Conservation (phyloP, 30 jellyfish, hydroid and myxozoan genomes). For the Hydra vulgaris region DNA sequence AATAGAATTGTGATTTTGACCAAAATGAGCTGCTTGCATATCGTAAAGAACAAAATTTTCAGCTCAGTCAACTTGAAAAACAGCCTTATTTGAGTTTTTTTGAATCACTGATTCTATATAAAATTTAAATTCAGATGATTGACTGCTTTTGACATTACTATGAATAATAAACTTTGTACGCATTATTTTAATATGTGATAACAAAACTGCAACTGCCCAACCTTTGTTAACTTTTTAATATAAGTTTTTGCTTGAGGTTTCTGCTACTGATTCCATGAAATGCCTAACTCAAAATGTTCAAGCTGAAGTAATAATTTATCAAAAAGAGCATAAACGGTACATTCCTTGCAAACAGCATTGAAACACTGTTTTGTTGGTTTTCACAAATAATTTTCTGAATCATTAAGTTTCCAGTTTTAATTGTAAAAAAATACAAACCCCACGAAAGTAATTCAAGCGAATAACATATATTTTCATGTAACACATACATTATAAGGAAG, state of each 20-base stretch:
- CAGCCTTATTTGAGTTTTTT: background rate
- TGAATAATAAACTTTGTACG: background rate
- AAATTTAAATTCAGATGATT: background rate
- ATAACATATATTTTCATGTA: background rate
- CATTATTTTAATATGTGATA: background rate
- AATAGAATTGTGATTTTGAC: background rate
- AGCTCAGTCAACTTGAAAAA: background rate
- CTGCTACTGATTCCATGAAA: background rate
- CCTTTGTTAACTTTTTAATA: background rate
- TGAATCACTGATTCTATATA: background rate
- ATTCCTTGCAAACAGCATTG: background rate
- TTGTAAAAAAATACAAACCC: background rate
- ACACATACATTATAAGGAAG: background rate
- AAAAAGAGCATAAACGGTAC: background rate
- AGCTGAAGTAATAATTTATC: background rate
- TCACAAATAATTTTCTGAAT: background rate
- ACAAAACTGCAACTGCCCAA: background rate
- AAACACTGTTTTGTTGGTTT: background rate
- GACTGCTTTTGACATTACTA: background rate
- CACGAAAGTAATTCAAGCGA: background rate
- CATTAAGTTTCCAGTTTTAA: background rate
- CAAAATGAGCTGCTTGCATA: background rate
- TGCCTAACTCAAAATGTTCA: background rate
- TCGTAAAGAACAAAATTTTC: background rate
- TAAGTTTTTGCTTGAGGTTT: background rate